These are phyloP conservation scores for Synergus itoensis DNA, from an alignment of 2,888 invertebrate species.

Conservation along the genomic window DNA sequence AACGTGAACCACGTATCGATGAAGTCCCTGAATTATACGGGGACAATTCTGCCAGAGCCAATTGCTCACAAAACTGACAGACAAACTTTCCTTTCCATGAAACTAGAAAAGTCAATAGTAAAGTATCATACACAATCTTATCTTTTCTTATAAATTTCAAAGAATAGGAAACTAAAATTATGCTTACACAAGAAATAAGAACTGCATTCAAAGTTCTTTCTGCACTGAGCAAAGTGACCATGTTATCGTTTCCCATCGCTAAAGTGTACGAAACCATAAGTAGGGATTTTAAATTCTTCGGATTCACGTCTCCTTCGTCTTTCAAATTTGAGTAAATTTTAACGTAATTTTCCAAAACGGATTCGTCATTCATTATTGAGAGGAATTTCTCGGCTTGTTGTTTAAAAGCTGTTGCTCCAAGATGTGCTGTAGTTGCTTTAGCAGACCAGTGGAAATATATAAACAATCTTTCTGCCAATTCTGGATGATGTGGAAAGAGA, in stretches of 20 bases:
- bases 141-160: background rate
- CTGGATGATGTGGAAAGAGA: slow-evolving; percentile 88
- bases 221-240: slow-evolving; percentile 83
- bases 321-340: slow-evolving; percentile 79
- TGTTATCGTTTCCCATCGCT: slow-evolving; percentile 86
- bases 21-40: slow-evolving; percentile 86
- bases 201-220: slow-evolving; percentile 87
- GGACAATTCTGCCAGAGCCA: slow-evolving; percentile 91
- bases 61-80: slow-evolving; percentile 87
- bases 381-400: slow-evolving; percentile 86
- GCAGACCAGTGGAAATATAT: slow-evolving; percentile 81
- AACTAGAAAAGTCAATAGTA: slow-evolving; percentile 79
- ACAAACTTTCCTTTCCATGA: slow-evolving; percentile 87
- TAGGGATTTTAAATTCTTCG: slow-evolving; percentile 83
- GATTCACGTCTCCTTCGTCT: slow-evolving; percentile 79
- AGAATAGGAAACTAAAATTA: slow-evolving; percentile 15
- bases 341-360: slow-evolving; percentile 85
- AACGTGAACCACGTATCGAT: slow-evolving; percentile 83
- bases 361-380: slow-evolving; percentile 79
- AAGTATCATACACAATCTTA: background rate
- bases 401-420: slow-evolving; percentile 84
- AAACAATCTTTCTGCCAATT: slow-evolving; percentile 85
- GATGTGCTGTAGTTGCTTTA: slow-evolving; percentile 82
- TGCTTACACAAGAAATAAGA: slow-evolving; percentile 85
- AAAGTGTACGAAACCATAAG: slow-evolving; percentile 88